Percentiles rank a stretch among this genome's conserved stretches.
Conservation (phyloP, 2,797 vertebrate species). For the Poeciliopsis infans region DNA sequence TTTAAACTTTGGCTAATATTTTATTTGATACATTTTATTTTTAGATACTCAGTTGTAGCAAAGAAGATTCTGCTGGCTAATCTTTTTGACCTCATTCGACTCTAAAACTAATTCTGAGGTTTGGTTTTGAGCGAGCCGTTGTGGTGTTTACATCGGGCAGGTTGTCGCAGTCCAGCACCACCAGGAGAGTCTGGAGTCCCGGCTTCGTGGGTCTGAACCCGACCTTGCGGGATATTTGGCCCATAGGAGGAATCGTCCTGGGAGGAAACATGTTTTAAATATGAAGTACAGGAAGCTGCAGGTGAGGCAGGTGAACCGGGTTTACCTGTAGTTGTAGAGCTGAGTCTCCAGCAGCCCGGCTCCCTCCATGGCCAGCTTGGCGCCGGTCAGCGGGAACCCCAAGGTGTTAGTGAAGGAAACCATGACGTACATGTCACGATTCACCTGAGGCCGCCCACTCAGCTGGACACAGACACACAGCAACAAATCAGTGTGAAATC, state of each 20-base stretch:
- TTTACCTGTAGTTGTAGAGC: conserved; percentile 80
- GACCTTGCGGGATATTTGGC: conserved; percentile 35
- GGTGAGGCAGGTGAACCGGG: neutral
- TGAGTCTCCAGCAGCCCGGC: conserved; percentile 69
- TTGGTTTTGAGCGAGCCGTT: neutral
- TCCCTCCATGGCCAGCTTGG: conserved; percentile 82
- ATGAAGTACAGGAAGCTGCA: rapidly evolving
- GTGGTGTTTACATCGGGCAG: conserved; percentile 31
- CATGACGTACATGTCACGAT: conserved; percentile 70
- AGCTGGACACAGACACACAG: conserved; percentile 65
- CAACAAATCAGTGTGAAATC: neutral
- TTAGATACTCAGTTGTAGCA: neutral
- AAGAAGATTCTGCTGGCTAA: neutral
- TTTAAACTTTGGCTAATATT: neutral
- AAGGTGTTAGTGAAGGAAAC: conserved; percentile 87
- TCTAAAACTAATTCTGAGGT: neutral
- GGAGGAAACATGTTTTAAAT: neutral
- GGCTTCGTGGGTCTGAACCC: conserved; percentile 20
- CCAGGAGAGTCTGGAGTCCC: conserved; percentile 12
- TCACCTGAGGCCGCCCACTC: conserved; percentile 56
- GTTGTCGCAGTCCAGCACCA: conserved; percentile 23
- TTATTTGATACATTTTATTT: neutral
- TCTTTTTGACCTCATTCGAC: neutral
- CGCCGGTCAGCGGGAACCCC: conserved; percentile 69
- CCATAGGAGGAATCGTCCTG: conserved; percentile 19